Evolutionary conservation across 2,113 vertebrate genomes (phyloP).

Genomic region (Scolopax mira): DNA sequence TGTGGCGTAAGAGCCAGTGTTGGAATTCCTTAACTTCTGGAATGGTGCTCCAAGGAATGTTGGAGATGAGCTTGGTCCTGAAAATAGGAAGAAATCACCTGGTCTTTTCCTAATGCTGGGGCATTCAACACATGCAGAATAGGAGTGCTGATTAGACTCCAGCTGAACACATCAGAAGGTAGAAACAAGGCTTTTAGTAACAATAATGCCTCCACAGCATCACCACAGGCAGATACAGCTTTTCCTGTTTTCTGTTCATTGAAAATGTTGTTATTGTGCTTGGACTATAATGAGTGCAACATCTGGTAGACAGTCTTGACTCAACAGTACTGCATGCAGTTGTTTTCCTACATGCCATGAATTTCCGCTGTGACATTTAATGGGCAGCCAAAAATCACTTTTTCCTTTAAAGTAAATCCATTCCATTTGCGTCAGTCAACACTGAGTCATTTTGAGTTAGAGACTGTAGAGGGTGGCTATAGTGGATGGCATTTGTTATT

Average conservation of each 20-base stretch:
- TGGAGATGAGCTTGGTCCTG: not conserved
- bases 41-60: not conserved
- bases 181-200: not conserved
- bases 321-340: not conserved
- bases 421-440: not conserved
- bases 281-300: not conserved
- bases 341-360: not conserved
- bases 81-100: not conserved
- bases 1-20: not conserved
- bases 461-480: not conserved
- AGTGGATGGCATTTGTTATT: not conserved
- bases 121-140: not conserved
- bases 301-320: not conserved
- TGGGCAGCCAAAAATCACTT: not conserved
- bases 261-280: not conserved
- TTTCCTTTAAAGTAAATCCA: not conserved
- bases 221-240: not conserved
- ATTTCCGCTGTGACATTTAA: conserved; percentile 9
- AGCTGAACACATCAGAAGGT: not conserved
- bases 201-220: not conserved
- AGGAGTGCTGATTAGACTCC: not conserved
- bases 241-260: not conserved
- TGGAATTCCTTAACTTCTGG: not conserved
- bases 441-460: not conserved
- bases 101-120: not conserved